Evolutionary conservation across 2,113 vertebrate species (phyloP).

Genomic region (Athene cunicularia): DNA sequence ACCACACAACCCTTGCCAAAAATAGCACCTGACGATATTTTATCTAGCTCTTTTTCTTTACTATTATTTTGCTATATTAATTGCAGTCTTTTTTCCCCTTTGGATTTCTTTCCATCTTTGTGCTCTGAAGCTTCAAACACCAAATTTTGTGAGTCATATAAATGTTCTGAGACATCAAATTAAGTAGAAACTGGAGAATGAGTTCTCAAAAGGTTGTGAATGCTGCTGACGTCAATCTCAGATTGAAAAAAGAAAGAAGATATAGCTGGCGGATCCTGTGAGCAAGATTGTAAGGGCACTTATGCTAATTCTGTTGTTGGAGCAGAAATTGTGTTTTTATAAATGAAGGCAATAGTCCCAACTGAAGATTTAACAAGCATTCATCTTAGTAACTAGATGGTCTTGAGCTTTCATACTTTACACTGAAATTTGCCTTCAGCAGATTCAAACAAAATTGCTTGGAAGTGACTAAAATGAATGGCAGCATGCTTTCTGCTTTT

Average conservation of each 20-base stretch:
- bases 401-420: slow-evolving; percentile 42
- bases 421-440: slow-evolving; percentile 28
- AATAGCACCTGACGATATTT: slow-evolving; percentile 36
- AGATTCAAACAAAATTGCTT: background rate
- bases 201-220: slow-evolving; percentile 68
- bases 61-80: slow-evolving; percentile 65
- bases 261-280: slow-evolving; percentile 38
- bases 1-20: slow-evolving; percentile 28
- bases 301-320: slow-evolving; percentile 62
- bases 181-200: slow-evolving; percentile 65
- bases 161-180: slow-evolving; percentile 68
- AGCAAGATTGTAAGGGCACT: slow-evolving; percentile 38
- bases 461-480: slow-evolving; percentile 50
- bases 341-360: slow-evolving; percentile 52
- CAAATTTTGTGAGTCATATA: slow-evolving; percentile 69
- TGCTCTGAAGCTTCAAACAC: slow-evolving; percentile 48
- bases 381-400: slow-evolving; percentile 50
- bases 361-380: slow-evolving; percentile 46
- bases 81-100: slow-evolving; percentile 1
- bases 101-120: slow-evolving; percentile 6
- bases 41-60: slow-evolving; percentile 19
- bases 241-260: slow-evolving; percentile 59
- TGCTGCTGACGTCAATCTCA: slow-evolving; percentile 69
- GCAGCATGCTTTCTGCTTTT: slow-evolving; percentile 16
- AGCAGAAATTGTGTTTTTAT: slow-evolving; percentile 60